A percentile compares a stretch with the other conserved stretches of the same genome.
phyloP scores from a whole-genome alignment of 2,888 invertebrate species.

The Pheosia gnoma region DNA sequence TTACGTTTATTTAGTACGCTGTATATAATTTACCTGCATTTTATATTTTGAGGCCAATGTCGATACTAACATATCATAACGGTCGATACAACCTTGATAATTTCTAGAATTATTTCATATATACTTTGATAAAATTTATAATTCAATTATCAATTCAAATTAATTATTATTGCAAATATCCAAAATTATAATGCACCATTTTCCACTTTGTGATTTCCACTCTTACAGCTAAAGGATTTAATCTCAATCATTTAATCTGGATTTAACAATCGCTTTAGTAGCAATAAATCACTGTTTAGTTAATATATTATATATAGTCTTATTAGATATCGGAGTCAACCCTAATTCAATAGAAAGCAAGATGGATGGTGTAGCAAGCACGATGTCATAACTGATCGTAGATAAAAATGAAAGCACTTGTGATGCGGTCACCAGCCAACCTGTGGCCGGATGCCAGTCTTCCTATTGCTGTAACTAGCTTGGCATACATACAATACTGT shows the following conservation, averaged over 20 bases:
- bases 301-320: no score
- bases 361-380: conserved; percentile 50
- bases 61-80: background rate
- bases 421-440: conserved; percentile 29
- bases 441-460: conserved; percentile 44
- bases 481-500: no score
- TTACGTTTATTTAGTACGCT: background rate
- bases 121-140: no score
- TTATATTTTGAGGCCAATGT: conserved; percentile 2
- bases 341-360: conserved; percentile 57
- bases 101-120: background rate
- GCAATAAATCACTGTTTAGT: no score
- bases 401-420: conserved; percentile 64
- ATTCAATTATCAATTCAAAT: no score
- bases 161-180: no score
- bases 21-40: background rate
- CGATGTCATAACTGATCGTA: conserved; percentile 49
- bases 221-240: no score
- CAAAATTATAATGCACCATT: no score
- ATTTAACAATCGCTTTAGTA: no score
- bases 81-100: background rate
- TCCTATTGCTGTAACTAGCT: conserved; percentile 9
- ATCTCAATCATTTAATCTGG: no score
- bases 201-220: no score
- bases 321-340: conserved; percentile 8